Evolutionary conservation across 64 coral and sea anemone genomes (phyloP).

Genomic region (Stichodactyla mertensii): DNA sequence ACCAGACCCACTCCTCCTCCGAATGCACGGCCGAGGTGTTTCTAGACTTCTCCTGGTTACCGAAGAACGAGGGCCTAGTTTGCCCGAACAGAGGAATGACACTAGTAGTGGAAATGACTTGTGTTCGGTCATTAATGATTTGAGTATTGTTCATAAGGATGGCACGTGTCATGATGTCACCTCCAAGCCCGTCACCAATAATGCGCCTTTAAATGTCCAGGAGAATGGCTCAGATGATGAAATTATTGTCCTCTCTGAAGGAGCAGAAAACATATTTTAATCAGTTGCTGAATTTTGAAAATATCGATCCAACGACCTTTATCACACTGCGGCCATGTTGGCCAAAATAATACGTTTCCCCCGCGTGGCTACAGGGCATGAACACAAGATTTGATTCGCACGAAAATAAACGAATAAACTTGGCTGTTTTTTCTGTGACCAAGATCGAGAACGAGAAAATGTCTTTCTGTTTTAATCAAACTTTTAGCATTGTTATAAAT

Average conservation of each 20-base stretch:
- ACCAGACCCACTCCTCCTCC: conserved; percentile 49
- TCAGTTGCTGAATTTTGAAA: too few relatives aligned
- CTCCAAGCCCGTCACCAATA: conserved; percentile 13
- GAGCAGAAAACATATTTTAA: conserved; percentile 82
- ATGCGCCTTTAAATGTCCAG: conserved; percentile 49
- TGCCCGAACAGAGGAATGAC: neutral
- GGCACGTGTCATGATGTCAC: neutral
- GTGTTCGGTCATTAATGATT: conserved; percentile 49
- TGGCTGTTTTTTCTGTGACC: too few relatives aligned
- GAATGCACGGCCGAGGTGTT: conserved; percentile 9
- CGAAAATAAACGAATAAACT: too few relatives aligned
- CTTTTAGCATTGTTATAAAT: too few relatives aligned
- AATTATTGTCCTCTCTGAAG: conserved; percentile 82
- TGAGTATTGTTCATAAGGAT: conserved; percentile 32
- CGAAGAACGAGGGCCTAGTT: conserved; percentile 16
- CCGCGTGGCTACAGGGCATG: too few relatives aligned
- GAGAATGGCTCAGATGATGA: conserved; percentile 64
- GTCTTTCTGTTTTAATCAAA: too few relatives aligned
- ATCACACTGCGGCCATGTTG: too few relatives aligned
- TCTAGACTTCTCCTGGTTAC: conserved; percentile 13
- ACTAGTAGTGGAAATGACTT: conserved; percentile 4
- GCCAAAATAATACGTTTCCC: too few relatives aligned
- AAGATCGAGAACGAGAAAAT: too few relatives aligned
- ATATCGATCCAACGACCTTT: too few relatives aligned
- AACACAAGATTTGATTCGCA: too few relatives aligned